These are phyloP conservation scores for Ovibos moschatus DNA, from an alignment of 2,113 vertebrate genomes.

Conservation along the genomic window DNA sequence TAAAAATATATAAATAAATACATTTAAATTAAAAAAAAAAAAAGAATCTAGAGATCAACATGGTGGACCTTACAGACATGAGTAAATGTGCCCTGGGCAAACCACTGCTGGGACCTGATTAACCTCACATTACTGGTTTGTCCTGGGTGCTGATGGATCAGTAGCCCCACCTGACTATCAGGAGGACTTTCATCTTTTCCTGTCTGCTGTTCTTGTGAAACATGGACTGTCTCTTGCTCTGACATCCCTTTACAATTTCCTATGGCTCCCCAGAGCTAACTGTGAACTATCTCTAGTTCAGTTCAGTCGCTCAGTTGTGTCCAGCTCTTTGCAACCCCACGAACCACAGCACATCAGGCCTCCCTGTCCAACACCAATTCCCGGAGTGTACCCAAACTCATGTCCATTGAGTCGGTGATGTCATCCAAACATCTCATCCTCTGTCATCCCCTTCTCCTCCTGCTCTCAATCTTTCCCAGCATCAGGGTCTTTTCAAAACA, in stretches of 20 bases:
- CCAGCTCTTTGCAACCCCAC: background rate
- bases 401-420: background rate
- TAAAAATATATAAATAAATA: background rate
- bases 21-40: background rate
- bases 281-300: background rate
- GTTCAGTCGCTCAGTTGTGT: background rate
- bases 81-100: background rate
- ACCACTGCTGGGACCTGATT: background rate
- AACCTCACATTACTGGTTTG: background rate
- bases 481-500: background rate
- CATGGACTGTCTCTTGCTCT: background rate
- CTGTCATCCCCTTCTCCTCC: background rate
- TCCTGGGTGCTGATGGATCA: background rate
- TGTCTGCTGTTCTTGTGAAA: background rate
- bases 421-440: background rate
- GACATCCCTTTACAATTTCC: background rate
- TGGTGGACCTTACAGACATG: background rate
- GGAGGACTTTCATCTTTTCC: background rate
- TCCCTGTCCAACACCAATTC: background rate
- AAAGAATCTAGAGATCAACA: background rate
- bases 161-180: background rate
- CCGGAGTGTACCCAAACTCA: rapidly evolving
- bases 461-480: background rate
- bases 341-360: background rate
- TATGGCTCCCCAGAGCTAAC: background rate